Evolutionary conservation across 2,888 invertebrate genomes (phyloP), one percentile per base, ranked within the genome.

Genomic region (Bimastos eiseni): DNA sequence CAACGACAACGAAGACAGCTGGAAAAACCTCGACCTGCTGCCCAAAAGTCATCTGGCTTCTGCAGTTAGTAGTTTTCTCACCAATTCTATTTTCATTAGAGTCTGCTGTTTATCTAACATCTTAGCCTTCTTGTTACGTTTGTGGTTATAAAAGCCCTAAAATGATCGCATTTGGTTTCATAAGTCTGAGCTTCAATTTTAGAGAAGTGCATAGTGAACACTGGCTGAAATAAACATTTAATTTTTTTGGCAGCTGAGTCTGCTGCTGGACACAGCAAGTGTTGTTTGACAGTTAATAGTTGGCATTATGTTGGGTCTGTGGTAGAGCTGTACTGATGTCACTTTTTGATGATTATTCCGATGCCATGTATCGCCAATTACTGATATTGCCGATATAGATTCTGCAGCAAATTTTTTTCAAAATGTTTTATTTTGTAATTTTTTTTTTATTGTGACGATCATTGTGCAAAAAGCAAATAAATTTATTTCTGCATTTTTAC

Each of bases 41-140:
- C 86, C 36, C 34, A 33, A 8, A 86, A 37, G 37, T 21, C 86
- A 86, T 86, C 86, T 19, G 24, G 86, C 86, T 86, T 86, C 37
- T 86, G 86, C 86, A 36, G 86, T 86, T 86, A 86, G 86, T 86
- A 34, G 86, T 33, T 34, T 21, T 36, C 33, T 86, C 70, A 70
- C 30, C 70, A 11, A 8, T 70, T 70, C 70, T 70, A 70, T 70
- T n/a, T 70, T 30, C n/a, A 70, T 70, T 70, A n/a, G 5, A 70
- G 11, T 70, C 70, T 70, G n/a, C n/a, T 70, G n/a, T 70, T 70
- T n/a, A 70, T 30, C 30, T 70, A 70, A 30, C 24, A 24, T 55
- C 55, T 55, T 55, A 55, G n/a, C 30, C n/a, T 70, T 11, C 30
- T 70, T 1, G 70, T 17, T 70, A n/a, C 13, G 5, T n/a, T 1